Base-by-base conservation (phyloP, 2,113 vertebrate genomes). In the Melanostigma gelatinosum region DNA sequence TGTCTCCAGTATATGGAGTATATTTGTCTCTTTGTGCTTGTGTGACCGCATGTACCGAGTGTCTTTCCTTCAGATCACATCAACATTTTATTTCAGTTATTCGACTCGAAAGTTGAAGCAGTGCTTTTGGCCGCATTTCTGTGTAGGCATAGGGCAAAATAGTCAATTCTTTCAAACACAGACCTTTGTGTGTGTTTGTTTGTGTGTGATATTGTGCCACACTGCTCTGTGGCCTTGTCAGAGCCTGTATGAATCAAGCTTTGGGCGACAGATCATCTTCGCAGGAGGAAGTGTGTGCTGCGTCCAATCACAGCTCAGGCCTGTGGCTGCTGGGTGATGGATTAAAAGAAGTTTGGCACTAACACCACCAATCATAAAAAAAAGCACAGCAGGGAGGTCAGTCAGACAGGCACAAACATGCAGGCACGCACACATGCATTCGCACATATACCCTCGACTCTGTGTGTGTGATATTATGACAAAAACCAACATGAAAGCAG, bases 281-380 rank as follows among this genome's bases (percentile, higher is more conserved):
- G 15, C 81, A 69, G 74, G 36, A 91, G 85, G 80, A 87, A 85
- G 75, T 79, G 76, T 71, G 71, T 36, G 50, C 57, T 44, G 62
- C 66, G 81, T 86, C 85, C 88, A 89, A 87, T 92, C 88, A 88
- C 90, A 88, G 84, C 73, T 86, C 84, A 82, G 79, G 85, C 86
- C 77, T 54, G 67, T 79, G 81, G 87, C 79, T 80, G 77, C 78
- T 55, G 84, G 83, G 50, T 92, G 87, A 94, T 88, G 86, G 81
- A 90, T 91, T 80, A 79, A 67, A 67, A 32, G 55, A 54, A 60
- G 68, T 73, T 54, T 85, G 67, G 77, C 82, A 87, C 68, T 79
- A 88, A 90, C 83, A 84, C 61, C 77, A 83, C 77, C 74, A 73
- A 83, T 83, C 72, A 86, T 78, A 81, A 60, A 29, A 84, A 79